phyloP scores from a whole-genome alignment of 2,888 invertebrate genomes.

The Brachylomia viminalis region DNA sequence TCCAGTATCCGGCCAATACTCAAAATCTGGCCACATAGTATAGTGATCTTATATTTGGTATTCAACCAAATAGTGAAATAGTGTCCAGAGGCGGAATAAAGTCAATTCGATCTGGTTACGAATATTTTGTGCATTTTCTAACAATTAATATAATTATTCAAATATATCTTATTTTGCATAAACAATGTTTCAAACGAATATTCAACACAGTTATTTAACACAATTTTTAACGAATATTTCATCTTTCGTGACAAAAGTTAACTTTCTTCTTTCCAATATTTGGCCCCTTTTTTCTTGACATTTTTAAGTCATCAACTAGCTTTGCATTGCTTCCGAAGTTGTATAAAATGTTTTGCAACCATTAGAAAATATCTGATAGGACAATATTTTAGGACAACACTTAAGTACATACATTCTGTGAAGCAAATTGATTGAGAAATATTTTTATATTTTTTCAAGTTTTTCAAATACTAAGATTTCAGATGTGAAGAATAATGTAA shows the following conservation, averaged over 20 bases:
- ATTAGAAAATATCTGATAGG: not conserved
- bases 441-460: too few species aligned
- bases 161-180: too few species aligned
- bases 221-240: not conserved
- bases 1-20: conserved; percentile 2
- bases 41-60: not conserved
- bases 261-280: not conserved
- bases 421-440: conserved; percentile 1
- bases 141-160: not conserved
- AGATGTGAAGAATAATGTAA: not conserved
- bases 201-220: not conserved
- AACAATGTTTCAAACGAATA: not conserved
- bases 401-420: not conserved
- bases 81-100: not conserved
- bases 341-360: not conserved
- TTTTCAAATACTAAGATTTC: not conserved
- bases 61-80: not conserved
- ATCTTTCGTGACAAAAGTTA: not conserved
- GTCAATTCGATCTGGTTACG: not conserved
- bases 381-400: not conserved
- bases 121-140: not conserved
- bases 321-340: not conserved
- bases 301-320: not conserved
- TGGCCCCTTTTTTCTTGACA: not conserved
- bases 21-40: not conserved